A percentile compares a stretch with the other conserved stretches of the same genome.
Conservation (phyloP, 2,113 vertebrate genomes). For the Heliornis fulica region DNA sequence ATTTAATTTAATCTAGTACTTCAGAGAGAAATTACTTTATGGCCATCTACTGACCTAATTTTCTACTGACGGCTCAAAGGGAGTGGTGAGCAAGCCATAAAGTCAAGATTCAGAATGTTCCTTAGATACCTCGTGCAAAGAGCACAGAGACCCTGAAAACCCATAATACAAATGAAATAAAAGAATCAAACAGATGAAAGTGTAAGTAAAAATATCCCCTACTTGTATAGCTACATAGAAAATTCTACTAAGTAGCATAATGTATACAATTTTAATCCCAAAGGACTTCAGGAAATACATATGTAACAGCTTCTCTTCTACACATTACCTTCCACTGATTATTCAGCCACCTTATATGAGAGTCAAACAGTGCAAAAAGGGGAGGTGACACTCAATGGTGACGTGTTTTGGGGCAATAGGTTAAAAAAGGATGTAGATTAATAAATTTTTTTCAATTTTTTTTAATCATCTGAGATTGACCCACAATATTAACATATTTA, state of each 20-base stretch:
- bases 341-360: background rate
- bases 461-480: background rate
- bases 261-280: background rate
- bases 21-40: background rate
- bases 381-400: background rate
- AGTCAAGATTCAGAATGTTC: background rate
- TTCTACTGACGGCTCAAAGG: background rate
- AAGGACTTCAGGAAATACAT: rapidly evolving
- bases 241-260: background rate
- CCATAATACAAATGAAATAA: background rate
- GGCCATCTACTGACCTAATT: background rate
- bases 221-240: background rate
- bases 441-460: no score
- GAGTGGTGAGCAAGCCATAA: background rate
- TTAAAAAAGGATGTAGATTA: background rate
- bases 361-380: background rate
- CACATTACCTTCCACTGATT: background rate
- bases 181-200: background rate
- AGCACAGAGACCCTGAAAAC: background rate
- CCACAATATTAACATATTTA: background rate
- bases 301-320: background rate
- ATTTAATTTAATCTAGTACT: background rate
- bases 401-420: background rate
- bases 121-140: background rate
- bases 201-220: background rate